Evolutionary conservation across 2,888 invertebrate genomes (phyloP).

Genomic region (Eueremaeus valkanovi): DNA sequence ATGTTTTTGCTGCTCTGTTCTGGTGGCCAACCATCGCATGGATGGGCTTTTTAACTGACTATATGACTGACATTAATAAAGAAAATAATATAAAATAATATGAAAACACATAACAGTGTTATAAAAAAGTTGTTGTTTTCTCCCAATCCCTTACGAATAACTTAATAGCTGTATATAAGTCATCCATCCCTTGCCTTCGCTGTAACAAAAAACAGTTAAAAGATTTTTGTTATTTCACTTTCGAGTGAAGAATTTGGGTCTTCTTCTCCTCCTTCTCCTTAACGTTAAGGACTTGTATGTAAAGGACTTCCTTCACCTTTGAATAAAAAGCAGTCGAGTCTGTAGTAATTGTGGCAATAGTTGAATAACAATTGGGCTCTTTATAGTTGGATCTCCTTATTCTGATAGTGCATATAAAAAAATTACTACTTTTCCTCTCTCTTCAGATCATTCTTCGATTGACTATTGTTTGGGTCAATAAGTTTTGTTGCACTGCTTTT

Average conservation of each 20-base stretch:
- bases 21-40: background rate
- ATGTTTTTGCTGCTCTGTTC: background rate
- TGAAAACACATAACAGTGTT: background rate
- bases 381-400: too few species aligned
- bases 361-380: too few species aligned
- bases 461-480: background rate
- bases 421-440: too few species aligned
- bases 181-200: background rate
- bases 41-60: background rate
- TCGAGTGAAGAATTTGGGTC: conserved; percentile 8
- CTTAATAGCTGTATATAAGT: too few species aligned
- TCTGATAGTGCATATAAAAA: too few species aligned
- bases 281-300: background rate
- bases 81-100: background rate
- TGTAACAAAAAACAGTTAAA: background rate
- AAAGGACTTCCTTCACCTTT: conserved; percentile 23
- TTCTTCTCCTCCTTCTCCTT: conserved; percentile 16
- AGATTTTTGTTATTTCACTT: background rate
- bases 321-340: background rate
- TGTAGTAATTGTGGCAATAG: too few species aligned
- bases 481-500: background rate
- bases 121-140: background rate
- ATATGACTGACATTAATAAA: conserved; percentile 23
- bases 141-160: too few species aligned
- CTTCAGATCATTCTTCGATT: too few species aligned